phyloP scores from a whole-genome alignment of 2,888 invertebrate genomes.

The Rugalucina vietnamica region DNA sequence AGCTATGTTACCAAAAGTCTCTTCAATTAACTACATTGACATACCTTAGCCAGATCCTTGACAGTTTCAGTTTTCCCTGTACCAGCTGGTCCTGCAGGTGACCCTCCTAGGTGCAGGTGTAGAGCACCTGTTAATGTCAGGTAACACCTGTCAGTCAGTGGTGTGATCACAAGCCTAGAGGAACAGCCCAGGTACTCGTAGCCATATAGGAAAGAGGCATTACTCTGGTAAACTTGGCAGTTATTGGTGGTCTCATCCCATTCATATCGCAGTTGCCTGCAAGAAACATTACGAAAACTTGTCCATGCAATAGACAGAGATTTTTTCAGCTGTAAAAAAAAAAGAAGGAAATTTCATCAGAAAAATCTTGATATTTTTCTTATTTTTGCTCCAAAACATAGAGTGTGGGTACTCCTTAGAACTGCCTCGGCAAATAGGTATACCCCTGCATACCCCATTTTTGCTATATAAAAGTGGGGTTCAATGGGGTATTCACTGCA shows the following conservation, averaged over 20 bases:
- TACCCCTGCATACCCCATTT: no score
- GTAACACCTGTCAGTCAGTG: conserved; percentile 83
- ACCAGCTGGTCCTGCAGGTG: conserved; percentile 83
- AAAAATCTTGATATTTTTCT: no score
- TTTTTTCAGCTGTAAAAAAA: no score
- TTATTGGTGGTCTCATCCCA: conserved; percentile 83
- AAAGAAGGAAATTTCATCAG: no score
- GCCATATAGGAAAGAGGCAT: conserved; percentile 82
- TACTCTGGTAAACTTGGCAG: conserved; percentile 82
- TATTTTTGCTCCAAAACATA: no score
- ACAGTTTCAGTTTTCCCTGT: conserved; percentile 84
- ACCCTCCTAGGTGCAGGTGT: conserved; percentile 83
- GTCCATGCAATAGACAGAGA: no score
- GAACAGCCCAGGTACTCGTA: conserved; percentile 84
- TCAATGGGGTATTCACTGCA: no score
- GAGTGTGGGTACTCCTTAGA: no score
- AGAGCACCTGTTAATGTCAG: conserved; percentile 83
- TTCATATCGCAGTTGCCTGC: conserved; percentile 83
- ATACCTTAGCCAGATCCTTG: conserved; percentile 83
- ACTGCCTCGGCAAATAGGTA: no score
- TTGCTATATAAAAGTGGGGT: no score
- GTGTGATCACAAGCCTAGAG: conserved; percentile 83
- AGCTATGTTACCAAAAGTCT: conserved; percentile 83
- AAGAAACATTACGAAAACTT: no score
- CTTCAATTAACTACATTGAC: no score